A percentile compares a stretch with the other conserved stretches of the same genome.
Evolutionary conservation across 2,113 vertebrate genomes (phyloP).

Genomic region (Astatotilapia flaviijosephi): DNA sequence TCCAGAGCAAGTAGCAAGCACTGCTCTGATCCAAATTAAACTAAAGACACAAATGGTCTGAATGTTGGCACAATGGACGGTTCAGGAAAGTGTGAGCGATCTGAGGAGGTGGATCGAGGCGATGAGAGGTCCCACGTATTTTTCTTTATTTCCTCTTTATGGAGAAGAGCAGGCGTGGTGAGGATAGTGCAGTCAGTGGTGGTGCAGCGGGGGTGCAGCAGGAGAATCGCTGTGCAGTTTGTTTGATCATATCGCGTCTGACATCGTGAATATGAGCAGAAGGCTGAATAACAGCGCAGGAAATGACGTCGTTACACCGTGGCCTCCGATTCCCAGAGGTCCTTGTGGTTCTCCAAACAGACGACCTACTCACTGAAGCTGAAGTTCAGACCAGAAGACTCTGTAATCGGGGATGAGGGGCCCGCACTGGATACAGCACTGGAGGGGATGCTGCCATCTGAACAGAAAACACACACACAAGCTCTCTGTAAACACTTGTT

Average conservation of each 20-base stretch:
- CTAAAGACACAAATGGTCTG: background rate
- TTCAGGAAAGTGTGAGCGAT: background rate
- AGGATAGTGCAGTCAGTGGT: background rate
- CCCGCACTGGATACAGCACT: slow-evolving; percentile 88
- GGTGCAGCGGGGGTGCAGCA: background rate
- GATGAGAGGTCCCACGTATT: background rate
- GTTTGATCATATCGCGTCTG: background rate
- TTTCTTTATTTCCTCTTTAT: background rate
- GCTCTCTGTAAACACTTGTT: background rate
- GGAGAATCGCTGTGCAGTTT: background rate
- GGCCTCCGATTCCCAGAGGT: background rate
- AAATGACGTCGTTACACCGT: background rate
- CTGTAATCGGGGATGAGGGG: slow-evolving; percentile 80
- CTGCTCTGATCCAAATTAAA: background rate
- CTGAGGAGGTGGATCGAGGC: background rate
- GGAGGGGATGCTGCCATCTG: slow-evolving; percentile 85
- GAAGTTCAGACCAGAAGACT: slow-evolving; percentile 74
- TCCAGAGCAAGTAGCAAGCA: background rate
- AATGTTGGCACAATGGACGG: background rate
- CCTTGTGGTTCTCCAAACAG: background rate
- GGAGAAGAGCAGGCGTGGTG: background rate
- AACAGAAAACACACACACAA: background rate
- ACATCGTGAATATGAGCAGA: background rate
- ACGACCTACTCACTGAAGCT: slow-evolving; percentile 74
- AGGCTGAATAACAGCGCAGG: background rate